These are phyloP conservation scores for Caracal caracal DNA, from an alignment of 2,113 vertebrate species.

Conservation along the genomic window DNA sequence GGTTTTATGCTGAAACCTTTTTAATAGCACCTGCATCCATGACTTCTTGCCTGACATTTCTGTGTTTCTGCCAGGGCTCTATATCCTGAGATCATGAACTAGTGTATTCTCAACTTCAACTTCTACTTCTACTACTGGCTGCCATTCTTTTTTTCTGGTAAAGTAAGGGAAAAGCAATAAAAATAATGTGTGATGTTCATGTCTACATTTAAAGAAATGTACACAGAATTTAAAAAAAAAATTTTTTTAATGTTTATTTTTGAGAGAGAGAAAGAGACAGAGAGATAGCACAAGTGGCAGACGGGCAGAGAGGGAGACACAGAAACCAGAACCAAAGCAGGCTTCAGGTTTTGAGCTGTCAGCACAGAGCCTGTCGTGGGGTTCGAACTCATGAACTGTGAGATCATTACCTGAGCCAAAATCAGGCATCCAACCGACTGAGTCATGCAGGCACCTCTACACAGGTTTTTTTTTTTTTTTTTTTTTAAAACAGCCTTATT, in stretches of 20 bases:
- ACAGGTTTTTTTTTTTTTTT: neutral
- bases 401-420: too few relatives aligned
- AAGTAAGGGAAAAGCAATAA: neutral
- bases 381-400: too few relatives aligned
- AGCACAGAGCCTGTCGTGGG: too few relatives aligned
- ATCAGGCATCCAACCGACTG: too few relatives aligned
- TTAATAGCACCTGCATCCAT: neutral
- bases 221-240: fast-evolving
- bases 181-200: neutral
- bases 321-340: too few relatives aligned
- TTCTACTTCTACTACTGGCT: neutral
- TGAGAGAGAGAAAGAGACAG: neutral
- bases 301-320: too few relatives aligned
- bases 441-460: too few relatives aligned
- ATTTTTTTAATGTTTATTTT: too few relatives aligned
- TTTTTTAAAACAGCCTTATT: neutral
- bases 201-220: neutral
- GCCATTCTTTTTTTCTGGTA: neutral
- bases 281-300: too few relatives aligned
- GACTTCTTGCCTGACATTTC: neutral
- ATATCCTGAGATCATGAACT: neutral
- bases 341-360: too few relatives aligned
- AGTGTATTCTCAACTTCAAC: neutral
- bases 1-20: neutral
- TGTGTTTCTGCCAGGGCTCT: neutral